Base-by-base conservation (phyloP, 2,888 invertebrate genomes). In the Autographa pulchrina region DNA sequence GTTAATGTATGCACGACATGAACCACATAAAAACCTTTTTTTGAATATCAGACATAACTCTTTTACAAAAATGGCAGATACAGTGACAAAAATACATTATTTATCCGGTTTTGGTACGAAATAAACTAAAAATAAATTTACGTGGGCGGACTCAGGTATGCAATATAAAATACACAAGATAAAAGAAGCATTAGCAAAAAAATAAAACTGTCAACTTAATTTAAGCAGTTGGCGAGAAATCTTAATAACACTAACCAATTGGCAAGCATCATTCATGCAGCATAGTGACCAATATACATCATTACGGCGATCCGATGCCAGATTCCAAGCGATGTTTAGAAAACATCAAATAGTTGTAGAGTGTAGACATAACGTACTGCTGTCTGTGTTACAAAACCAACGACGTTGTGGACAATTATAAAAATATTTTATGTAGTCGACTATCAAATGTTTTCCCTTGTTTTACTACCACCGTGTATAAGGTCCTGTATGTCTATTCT, bases 341-440 rank as follows among this genome's bases (percentile, higher is more conserved):
- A 81, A 81, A 81, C 74, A 82, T 82, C 9, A 70, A 75, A 78
- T 78, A 75, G 71, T 79, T 81, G 62, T 71, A 74, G 54, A 71
- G 73, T 81, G 62, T 71, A 74, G 54, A 69, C 54, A 52, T 70
- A 52, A 60, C 52, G 20, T 8, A 65, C 62, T 56, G 13, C 18
- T 38, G 58, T 65, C 62, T 65, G 14, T 74, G 64, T 64, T 69
- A 56, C 68, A 64, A 74, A 67, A 77, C 35, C 60, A 60, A 56
- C 1, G 31, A 32, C 35, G 64, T 65, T 66, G 56, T 65, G 52
- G 56, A 38, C 38, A 56, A 13, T 38, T 43, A 32, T 67, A 35
- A 62, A 31, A 63, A 67, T 54, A 61, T 58, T 56, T 41, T 35
- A 25, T 35, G 14, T 1, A 58, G 16, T 38, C 48, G 25, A 65